Evolutionary conservation across 2,797 vertebrate species (phyloP), one percentile per base, ranked within the genome.

Genomic region (Euthynnus affinis): DNA sequence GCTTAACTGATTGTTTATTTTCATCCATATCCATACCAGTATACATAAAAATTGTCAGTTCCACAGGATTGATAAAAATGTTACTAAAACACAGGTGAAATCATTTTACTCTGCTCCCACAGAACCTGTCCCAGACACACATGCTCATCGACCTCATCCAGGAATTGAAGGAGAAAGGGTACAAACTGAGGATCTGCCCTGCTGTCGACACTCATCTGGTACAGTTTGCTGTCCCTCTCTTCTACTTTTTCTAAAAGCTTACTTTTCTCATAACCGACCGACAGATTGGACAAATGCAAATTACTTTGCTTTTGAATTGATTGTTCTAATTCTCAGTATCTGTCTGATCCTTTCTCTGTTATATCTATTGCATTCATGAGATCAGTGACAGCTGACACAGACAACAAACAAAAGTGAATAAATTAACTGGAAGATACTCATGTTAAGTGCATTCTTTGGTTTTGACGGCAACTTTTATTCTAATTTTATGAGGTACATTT

Each of bases 51-150:
- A 46, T 18, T 37, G 5, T 18, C 44, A 46, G 14, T 15, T 46
- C 15, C 44, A 53, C 3, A 40, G 27, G 32, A 29, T 29, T n/a
- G 17, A 49, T 56, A 9, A 29, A 29, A 37, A 49, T 65, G n/a
- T 23, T 64, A 53, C 22, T 48, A 20, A 58, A 56, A 55, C 15
- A 17, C 9, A 29, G 34, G 56, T 20, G 18, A 59, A 67, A 68
- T 67, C 34, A 18, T 74, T 61, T 3, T 67, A 6, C 51, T 76
- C 64, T 42, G 4, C 73, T 8, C 40, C n/a, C 2, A 65, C 86
- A 99, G 98, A 99, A 99, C 89, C 93, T 99, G 93, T 96, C 97
- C 80, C 98, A 99, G 91, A 98, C 98, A 56, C 97, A 99, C n/a
- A 92, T 98, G 94, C 95, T 99, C 71, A 97, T 94, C 81, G 98